Evolutionary conservation across 2,113 vertebrate genomes (phyloP).

Genomic region (Brachyistius frenatus): DNA sequence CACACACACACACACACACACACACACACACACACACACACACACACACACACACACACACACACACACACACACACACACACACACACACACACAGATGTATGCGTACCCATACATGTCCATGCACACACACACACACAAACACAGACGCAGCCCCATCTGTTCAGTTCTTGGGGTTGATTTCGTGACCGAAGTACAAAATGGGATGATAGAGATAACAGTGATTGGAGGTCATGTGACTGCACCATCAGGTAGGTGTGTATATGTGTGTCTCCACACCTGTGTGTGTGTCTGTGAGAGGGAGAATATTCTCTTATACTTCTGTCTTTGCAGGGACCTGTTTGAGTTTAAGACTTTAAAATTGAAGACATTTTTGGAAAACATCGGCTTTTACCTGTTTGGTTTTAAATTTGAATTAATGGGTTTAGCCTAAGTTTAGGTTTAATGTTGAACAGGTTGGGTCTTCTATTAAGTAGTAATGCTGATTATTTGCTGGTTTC

Average conservation of each 20-base stretch:
- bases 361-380: neutral
- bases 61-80: constrained; percentile 8
- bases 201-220: constrained; percentile 61
- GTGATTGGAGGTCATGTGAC: constrained; percentile 67
- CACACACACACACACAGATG: constrained; percentile 27
- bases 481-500: neutral
- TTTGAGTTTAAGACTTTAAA: neutral
- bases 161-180: constrained; percentile 65
- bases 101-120: neutral
- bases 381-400: neutral
- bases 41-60: constrained; percentile 10
- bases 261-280: constrained; percentile 26
- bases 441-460: neutral
- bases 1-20: constrained; percentile 30
- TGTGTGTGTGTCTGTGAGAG: constrained; percentile 20
- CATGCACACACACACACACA: constrained; percentile 11
- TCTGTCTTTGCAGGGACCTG: neutral
- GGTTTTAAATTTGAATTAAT: neutral
- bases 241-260: constrained; percentile 67
- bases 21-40: constrained; percentile 19
- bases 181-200: constrained; percentile 69
- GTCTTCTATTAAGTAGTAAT: neutral
- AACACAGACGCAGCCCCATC: constrained; percentile 57
- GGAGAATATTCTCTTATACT: neutral
- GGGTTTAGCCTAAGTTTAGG: neutral